Conservation (phyloP, 2,797 vertebrate genomes). For the Schizothorax lantsangensis region DNA sequence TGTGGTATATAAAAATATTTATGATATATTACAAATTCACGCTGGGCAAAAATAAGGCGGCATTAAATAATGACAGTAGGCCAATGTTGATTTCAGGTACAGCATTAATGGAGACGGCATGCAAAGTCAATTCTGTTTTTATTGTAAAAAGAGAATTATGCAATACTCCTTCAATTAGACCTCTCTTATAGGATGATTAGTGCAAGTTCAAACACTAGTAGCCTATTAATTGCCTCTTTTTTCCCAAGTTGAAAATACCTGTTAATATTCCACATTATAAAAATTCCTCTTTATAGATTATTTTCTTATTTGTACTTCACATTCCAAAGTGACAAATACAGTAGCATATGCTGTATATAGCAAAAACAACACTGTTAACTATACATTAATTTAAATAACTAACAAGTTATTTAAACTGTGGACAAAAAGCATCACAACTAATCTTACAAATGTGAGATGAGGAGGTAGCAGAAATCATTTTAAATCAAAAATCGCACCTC, state of each 20-base stretch:
- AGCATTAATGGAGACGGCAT: slow-evolving; percentile 16
- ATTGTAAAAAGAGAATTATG: slow-evolving; percentile 53
- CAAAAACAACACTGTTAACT: slow-evolving; percentile 41
- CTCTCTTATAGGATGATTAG: slow-evolving; percentile 24
- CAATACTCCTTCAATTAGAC: slow-evolving; percentile 35
- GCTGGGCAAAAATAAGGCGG: not conserved
- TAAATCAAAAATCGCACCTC: not conserved
- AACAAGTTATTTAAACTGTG: slow-evolving; percentile 67
- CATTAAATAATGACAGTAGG: not conserved
- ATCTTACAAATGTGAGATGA: slow-evolving; percentile 54
- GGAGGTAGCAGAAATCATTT: slow-evolving; percentile 32
- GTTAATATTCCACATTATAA: slow-evolving; percentile 38
- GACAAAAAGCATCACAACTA: slow-evolving; percentile 65
- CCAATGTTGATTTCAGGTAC: slow-evolving; percentile 1
- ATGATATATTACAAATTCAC: not conserved
- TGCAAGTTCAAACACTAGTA: slow-evolving; percentile 43
- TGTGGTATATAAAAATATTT: not conserved
- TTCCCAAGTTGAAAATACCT: slow-evolving; percentile 12
- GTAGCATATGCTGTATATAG: slow-evolving; percentile 60
- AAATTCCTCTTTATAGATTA: slow-evolving; percentile 46
- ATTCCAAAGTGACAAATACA: slow-evolving; percentile 79
- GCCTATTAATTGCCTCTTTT: not conserved
- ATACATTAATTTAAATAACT: slow-evolving; percentile 70
- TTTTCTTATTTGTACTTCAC: slow-evolving; percentile 62
- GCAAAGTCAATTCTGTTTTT: slow-evolving; percentile 46